Conservation (phyloP, 1,140 invertebrate species). For the Cherax destructor region DNA sequence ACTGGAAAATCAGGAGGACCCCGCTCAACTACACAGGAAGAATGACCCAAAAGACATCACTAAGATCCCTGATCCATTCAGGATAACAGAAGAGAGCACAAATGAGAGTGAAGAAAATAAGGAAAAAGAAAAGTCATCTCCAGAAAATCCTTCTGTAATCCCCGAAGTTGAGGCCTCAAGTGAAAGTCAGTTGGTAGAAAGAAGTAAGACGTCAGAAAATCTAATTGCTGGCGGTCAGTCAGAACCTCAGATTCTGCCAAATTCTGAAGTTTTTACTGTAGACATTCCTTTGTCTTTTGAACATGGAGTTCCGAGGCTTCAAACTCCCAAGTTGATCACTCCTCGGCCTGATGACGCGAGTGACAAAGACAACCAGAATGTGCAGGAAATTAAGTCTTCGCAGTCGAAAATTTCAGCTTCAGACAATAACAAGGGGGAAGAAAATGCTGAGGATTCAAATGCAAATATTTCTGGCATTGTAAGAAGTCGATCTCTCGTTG, state of each 20-base stretch:
- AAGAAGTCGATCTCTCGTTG: slow-evolving; percentile 26
- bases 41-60: neutral
- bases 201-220: neutral
- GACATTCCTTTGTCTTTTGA: neutral
- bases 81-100: neutral
- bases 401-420: neutral
- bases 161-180: neutral
- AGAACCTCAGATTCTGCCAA: neutral
- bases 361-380: neutral
- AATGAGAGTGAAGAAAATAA: neutral
- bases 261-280: neutral
- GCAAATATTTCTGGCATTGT: neutral
- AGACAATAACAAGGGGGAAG: neutral
- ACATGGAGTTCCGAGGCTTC: neutral
- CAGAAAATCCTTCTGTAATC: neutral
- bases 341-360: neutral
- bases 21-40: neutral
- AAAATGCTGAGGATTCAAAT: neutral
- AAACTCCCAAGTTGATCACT: slow-evolving; percentile 12
- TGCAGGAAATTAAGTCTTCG: neutral
- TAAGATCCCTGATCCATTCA: no score
- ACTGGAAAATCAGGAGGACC: neutral
- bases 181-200: neutral
- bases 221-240: neutral
- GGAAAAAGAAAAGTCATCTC: neutral